A percentile compares a stretch with the other conserved stretches of the same genome.
Conservation (phyloP, 2,797 vertebrate species). For the Columba guinea region DNA sequence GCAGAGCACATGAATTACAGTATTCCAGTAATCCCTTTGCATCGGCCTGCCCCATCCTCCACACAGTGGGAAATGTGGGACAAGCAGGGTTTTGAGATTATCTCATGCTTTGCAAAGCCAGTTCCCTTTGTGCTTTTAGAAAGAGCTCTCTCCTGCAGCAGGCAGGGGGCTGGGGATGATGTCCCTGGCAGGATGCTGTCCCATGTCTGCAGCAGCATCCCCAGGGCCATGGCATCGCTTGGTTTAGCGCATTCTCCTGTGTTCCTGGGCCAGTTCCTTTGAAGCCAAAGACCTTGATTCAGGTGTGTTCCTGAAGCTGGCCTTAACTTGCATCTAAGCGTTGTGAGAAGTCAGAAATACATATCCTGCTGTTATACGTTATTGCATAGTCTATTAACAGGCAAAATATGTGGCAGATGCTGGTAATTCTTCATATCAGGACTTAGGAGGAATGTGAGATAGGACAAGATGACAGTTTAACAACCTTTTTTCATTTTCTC, state of each 20-base stretch:
- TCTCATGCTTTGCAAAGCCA: slow-evolving; percentile 3
- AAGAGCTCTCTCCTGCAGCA: not conserved
- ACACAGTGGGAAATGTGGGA: slow-evolving; percentile 16
- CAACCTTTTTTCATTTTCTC: not conserved
- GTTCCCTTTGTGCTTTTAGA: slow-evolving; percentile 14
- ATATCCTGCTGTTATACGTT: not conserved
- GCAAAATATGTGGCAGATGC: not conserved
- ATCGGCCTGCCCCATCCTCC: not conserved
- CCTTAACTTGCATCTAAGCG: not conserved
- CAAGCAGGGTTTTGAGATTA: slow-evolving; percentile 62
- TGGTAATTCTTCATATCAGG: not conserved
- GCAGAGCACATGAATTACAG: not conserved
- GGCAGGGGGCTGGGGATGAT: not conserved
- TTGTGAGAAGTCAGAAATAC: not conserved
- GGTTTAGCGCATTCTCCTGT: not conserved
- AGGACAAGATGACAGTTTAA: not conserved
- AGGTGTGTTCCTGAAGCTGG: not conserved
- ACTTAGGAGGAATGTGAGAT: not conserved
- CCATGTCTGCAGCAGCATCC: not conserved
- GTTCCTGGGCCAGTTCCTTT: not conserved
- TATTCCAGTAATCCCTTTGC: slow-evolving; percentile 22
- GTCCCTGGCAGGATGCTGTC: rapidly evolving
- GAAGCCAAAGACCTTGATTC: not conserved
- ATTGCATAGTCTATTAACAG: not conserved
- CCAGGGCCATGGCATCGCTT: not conserved